These are phyloP conservation scores for Malurus splendens DNA, from an alignment of 2,797 vertebrate genomes.

Conservation along the genomic window DNA sequence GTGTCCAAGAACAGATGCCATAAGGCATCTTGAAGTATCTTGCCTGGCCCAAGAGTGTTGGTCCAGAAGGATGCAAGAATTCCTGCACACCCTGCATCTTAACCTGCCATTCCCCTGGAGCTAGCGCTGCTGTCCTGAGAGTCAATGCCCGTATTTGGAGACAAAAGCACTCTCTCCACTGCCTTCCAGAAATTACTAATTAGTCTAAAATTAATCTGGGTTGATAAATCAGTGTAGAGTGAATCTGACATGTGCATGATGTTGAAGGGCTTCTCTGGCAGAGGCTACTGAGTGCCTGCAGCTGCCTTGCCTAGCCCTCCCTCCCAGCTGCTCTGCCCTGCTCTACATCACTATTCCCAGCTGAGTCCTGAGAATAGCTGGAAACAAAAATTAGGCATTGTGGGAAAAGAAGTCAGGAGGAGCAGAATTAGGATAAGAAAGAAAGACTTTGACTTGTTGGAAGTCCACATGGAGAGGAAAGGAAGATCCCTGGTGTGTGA, in stretches of 20 bases:
- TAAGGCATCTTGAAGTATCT: neutral
- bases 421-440: neutral
- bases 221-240: neutral
- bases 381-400: neutral
- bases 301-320: neutral
- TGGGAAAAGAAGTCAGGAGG: neutral
- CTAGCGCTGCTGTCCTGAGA: neutral
- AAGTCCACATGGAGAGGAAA: neutral
- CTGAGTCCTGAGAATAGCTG: neutral
- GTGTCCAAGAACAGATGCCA: neutral
- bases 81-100: neutral
- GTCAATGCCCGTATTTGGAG: neutral
- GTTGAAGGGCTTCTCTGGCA: neutral
- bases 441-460: neutral
- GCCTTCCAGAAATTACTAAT: neutral
- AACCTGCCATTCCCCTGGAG: neutral
- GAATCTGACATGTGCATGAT: neutral
- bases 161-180: neutral
- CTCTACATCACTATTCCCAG: rapidly evolving
- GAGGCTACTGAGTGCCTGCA: neutral
- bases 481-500: neutral
- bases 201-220: neutral
- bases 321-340: neutral
- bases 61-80: neutral
- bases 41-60: neutral